A percentile compares a stretch with the other conserved stretches of the same genome.
phyloP scores from a whole-genome alignment of 2,888 invertebrate species.

The Diarsia mendica region DNA sequence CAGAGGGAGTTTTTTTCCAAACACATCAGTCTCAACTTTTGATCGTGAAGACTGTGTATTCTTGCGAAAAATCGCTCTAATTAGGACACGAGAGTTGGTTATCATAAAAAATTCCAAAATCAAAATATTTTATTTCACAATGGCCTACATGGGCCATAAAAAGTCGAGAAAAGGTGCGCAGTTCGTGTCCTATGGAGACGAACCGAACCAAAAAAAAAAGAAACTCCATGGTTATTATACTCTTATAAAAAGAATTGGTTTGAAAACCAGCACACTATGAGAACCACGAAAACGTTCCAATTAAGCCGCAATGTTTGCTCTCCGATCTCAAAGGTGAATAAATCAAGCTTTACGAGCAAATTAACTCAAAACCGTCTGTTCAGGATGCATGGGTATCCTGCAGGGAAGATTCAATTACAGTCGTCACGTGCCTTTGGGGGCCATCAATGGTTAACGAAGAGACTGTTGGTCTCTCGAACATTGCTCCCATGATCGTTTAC shows the following conservation, averaged over 20 bases:
- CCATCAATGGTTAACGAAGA: constrained; percentile 59
- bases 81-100: not conserved
- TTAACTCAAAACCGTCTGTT: constrained; percentile 36
- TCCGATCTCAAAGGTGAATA: constrained; percentile 22
- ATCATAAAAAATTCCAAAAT: not conserved
- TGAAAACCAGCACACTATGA: not conserved
- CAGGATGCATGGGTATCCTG: constrained; percentile 29
- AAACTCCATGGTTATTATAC: too few relatives aligned
- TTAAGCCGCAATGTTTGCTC: constrained; percentile 15
- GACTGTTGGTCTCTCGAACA: constrained; percentile 8
- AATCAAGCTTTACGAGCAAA: constrained; percentile 44
- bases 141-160: too few relatives aligned
- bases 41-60: not conserved
- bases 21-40: not conserved
- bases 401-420: constrained; percentile 68
- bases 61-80: too few relatives aligned
- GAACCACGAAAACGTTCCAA: constrained; percentile 6
- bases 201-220: too few relatives aligned
- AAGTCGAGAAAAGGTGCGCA: too few relatives aligned
- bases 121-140: too few relatives aligned
- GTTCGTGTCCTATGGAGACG: too few relatives aligned
- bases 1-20: not conserved
- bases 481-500: not conserved
- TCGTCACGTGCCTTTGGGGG: constrained; percentile 67
- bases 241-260: too few relatives aligned